These are phyloP conservation scores for Ceratina japonica DNA, from an alignment of 1,140 invertebrate species.

Conservation along the genomic window DNA sequence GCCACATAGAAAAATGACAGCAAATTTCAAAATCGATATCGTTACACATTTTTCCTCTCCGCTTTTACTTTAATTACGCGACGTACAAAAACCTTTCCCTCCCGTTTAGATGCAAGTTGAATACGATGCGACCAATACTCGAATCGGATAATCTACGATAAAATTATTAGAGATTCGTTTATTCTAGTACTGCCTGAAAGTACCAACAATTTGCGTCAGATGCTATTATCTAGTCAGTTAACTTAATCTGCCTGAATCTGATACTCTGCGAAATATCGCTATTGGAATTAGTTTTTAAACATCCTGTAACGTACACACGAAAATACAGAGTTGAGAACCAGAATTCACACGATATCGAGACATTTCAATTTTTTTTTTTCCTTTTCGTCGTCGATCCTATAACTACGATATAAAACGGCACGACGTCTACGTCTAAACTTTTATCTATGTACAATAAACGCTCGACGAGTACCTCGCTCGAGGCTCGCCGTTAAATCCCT, in stretches of 20 bases:
- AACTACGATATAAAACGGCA: constrained; percentile 54
- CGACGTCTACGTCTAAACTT: constrained; percentile 44
- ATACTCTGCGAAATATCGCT: neutral
- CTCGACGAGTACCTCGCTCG: constrained; percentile 3
- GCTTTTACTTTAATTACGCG: neutral
- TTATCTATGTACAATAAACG: constrained; percentile 60
- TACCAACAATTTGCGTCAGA: constrained; percentile 9
- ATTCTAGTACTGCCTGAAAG: constrained; percentile 8
- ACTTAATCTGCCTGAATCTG: constrained; percentile 1
- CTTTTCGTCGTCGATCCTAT: constrained; percentile 36
- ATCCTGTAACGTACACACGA: constrained; percentile 1
- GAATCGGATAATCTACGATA: constrained; percentile 18
- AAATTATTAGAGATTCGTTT: constrained; percentile 25
- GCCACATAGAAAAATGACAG: constrained; percentile 23
- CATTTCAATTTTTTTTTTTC: constrained; percentile 5
- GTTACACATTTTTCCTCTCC: neutral
- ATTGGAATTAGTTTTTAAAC: no score
- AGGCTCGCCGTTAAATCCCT: constrained; percentile 23
- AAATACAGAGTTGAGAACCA: constrained; percentile 17
- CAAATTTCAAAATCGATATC: constrained; percentile 15
- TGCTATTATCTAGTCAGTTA: constrained; percentile 13
- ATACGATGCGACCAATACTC: neutral
- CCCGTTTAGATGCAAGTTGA: neutral
- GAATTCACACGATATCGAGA: constrained; percentile 25
- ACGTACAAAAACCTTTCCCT: neutral